Percentiles rank a stretch among this genome's conserved stretches.
These are phyloP conservation scores for Clarias batrachus DNA, from an alignment of 2,113 vertebrate genomes.

Conservation along the genomic window DNA sequence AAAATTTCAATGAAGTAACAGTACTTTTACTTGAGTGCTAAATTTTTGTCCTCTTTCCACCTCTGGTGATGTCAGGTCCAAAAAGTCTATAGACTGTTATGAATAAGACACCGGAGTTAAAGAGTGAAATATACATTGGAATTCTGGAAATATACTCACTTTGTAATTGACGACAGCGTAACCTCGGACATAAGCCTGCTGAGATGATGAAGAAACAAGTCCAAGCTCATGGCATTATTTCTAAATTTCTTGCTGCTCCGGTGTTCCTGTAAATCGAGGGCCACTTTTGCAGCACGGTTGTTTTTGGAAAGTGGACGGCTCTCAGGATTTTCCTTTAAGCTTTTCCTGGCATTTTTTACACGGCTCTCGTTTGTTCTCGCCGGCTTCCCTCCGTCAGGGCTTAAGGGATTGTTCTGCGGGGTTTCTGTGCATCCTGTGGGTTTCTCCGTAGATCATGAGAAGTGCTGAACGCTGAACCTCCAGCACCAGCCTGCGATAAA, in stretches of 20 bases:
- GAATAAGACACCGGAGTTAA: not conserved
- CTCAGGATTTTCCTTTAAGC: conserved; percentile 39
- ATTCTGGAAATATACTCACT: not conserved
- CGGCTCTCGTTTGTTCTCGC: conserved; percentile 39
- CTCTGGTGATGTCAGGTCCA: no score
- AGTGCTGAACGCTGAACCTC: conserved; percentile 16
- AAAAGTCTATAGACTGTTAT: no score
- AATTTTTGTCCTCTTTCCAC: no score
- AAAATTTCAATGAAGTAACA: no score
- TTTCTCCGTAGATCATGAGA: conserved; percentile 1
- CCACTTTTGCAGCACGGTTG: conserved; percentile 18
- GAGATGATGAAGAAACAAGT: not conserved
- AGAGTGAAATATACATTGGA: not conserved
- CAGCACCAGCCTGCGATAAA: not conserved
- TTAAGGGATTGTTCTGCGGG: conserved; percentile 17
- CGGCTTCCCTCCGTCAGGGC: conserved; percentile 12
- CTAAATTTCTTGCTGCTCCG: not conserved
- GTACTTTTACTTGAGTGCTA: no score
- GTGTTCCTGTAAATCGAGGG: conserved; percentile 22
- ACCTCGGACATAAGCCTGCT: not conserved
- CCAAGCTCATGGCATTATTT: not conserved
- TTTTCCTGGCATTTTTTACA: conserved; percentile 13
- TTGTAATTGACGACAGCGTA: not conserved
- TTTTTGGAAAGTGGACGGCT: conserved; percentile 28
- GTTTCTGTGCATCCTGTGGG: conserved; percentile 21